Evolutionary conservation across 2,113 vertebrate genomes (phyloP).

Genomic region (Micronycteris hirsuta): DNA sequence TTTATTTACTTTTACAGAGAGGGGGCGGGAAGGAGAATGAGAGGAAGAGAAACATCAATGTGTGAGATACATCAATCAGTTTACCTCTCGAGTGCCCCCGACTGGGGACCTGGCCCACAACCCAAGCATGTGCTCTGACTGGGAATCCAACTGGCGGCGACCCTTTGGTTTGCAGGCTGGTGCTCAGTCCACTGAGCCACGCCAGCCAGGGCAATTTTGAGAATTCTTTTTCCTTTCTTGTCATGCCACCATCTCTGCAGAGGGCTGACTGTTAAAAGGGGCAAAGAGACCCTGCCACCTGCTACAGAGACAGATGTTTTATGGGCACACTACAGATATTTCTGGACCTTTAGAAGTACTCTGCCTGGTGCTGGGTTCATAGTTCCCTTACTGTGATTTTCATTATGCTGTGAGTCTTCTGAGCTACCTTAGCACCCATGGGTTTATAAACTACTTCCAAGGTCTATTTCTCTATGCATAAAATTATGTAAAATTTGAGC

Average conservation of each 20-base stretch:
- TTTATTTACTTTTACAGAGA: too few species aligned
- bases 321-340: not conserved
- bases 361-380: not conserved
- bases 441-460: not conserved
- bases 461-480: not conserved
- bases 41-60: too few species aligned
- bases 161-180: too few species aligned
- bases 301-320: not conserved
- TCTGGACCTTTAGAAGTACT: not conserved
- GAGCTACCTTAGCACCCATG: too few species aligned
- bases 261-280: not conserved
- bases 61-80: too few species aligned
- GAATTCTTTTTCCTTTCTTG: not conserved
- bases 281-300: not conserved
- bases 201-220: too few species aligned
- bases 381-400: not conserved
- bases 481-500: not conserved
- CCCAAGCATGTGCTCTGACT: too few species aligned
- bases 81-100: too few species aligned
- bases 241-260: not conserved
- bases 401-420: not conserved
- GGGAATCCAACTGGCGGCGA: too few species aligned
- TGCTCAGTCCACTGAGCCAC: too few species aligned
- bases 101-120: too few species aligned
- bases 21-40: too few species aligned